Evolutionary conservation across 2,888 invertebrate species (phyloP).

Genomic region (Agriotes lineatus): DNA sequence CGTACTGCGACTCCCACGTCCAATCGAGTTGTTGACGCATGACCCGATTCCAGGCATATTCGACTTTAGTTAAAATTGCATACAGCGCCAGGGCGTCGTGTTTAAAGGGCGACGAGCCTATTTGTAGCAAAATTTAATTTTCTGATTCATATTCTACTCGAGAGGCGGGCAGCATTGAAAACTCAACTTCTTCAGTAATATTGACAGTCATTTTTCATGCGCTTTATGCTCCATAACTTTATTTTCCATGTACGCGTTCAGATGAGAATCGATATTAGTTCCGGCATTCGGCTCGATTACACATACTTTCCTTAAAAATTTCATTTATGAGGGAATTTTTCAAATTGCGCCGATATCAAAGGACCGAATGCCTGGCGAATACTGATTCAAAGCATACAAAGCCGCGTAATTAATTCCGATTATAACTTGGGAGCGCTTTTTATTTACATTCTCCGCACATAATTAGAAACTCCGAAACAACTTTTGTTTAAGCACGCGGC

Average conservation of each 20-base stretch:
- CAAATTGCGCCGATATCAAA: slow-evolving; percentile 13
- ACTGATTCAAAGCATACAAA: slow-evolving; percentile 7
- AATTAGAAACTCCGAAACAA: slow-evolving; percentile 28
- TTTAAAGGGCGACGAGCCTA: slow-evolving; percentile 4
- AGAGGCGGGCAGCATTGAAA: slow-evolving; percentile 7
- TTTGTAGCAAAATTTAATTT: slow-evolving; percentile 13
- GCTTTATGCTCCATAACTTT: slow-evolving; percentile 30
- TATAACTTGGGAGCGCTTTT: background rate
- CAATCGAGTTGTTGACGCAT: background rate
- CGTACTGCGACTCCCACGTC: background rate
- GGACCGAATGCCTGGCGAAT: background rate
- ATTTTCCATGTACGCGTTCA: slow-evolving; percentile 33
- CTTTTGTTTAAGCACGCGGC: background rate
- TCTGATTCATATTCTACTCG: background rate
- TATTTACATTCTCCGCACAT: slow-evolving; percentile 14
- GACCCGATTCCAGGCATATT: background rate
- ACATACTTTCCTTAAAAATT: slow-evolving; percentile 28
- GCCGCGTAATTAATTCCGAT: slow-evolving; percentile 13
- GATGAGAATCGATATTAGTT: slow-evolving; percentile 38
- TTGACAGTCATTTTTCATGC: slow-evolving; percentile 36
- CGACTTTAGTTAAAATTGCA: background rate
- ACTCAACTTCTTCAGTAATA: slow-evolving; percentile 27
- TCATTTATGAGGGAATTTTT: slow-evolving; percentile 17
- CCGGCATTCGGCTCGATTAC: slow-evolving; percentile 35
- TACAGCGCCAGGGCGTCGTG: background rate